Percentiles rank a stretch among this genome's conserved stretches.
These are phyloP conservation scores for Phanerotoma sp. DNA, from an alignment of 2,888 invertebrate species.

Conservation along the genomic window DNA sequence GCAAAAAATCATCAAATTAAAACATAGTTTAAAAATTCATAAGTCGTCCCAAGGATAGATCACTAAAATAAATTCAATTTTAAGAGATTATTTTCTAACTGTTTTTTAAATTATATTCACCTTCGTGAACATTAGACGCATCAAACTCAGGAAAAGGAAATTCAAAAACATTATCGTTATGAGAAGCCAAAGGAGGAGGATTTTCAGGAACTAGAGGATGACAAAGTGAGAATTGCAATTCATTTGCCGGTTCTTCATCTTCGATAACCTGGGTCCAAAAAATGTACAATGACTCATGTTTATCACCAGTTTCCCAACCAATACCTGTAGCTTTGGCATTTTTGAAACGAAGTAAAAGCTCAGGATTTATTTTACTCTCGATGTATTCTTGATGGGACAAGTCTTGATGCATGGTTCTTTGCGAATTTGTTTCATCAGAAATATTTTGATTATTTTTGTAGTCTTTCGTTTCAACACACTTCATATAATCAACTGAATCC, in stretches of 20 bases:
- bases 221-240: constrained; percentile 1
- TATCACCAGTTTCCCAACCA: constrained; percentile 23
- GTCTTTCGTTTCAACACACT: constrained; percentile 24
- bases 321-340: constrained; percentile 6
- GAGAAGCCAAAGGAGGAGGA: constrained; percentile 4
- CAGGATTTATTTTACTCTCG: constrained; percentile 24
- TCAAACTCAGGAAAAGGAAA: constrained; percentile 19
- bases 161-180: constrained; percentile 15
- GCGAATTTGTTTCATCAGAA: constrained; percentile 19
- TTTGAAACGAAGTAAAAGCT: constrained; percentile 23
- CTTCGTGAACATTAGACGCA: neutral
- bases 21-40: constrained; percentile 2
- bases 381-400: constrained; percentile 21
- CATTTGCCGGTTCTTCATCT: constrained; percentile 15
- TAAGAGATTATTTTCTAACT: neutral
- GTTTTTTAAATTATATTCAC: constrained; percentile 11
- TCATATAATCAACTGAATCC: constrained; percentile 28
- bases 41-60: neutral
- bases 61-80: neutral
- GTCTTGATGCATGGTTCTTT: constrained; percentile 1
- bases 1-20: neutral
- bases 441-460: constrained; percentile 11
- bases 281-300: constrained; percentile 21
- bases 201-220: constrained; percentile 1
- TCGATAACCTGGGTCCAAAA: constrained; percentile 20